A percentile compares a stretch with the other conserved stretches of the same genome.
phyloP scores from a whole-genome alignment of 2,113 vertebrate genomes.

The Megaceryle maxima region DNA sequence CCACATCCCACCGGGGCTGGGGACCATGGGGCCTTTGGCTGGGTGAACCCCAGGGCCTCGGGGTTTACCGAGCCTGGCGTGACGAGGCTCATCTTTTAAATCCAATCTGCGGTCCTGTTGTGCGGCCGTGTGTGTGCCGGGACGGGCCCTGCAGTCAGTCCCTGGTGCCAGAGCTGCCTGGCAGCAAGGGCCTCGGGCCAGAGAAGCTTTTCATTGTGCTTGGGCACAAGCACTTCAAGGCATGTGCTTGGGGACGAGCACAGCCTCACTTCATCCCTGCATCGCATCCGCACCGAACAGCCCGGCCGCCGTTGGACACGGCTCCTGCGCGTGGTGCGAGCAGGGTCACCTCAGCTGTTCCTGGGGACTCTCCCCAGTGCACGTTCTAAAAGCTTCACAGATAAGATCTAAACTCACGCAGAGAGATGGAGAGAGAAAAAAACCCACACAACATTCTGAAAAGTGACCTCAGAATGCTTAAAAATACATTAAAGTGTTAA shows the following conservation, averaged over 20 bases:
- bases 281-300: accelerated
- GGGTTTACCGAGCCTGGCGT: not conserved
- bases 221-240: not conserved
- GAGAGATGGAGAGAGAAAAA: not conserved
- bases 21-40: accelerated
- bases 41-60: not conserved
- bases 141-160: not conserved
- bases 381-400: not conserved
- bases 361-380: not conserved
- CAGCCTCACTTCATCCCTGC: not conserved
- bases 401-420: not conserved
- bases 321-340: not conserved
- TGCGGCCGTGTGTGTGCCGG: accelerated
- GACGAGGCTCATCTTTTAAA: not conserved
- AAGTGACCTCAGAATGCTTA: not conserved
- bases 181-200: not conserved
- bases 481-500: not conserved
- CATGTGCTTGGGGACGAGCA: not conserved
- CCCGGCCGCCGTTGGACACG: accelerated
- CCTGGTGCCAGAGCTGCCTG: not conserved
- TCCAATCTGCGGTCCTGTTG: accelerated
- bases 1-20: accelerated
- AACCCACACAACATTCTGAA: not conserved
- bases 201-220: not conserved
- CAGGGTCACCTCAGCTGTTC: not conserved